Conservation (phyloP, 1,140 invertebrate genomes). For the Leptinotarsa lineolata region DNA sequence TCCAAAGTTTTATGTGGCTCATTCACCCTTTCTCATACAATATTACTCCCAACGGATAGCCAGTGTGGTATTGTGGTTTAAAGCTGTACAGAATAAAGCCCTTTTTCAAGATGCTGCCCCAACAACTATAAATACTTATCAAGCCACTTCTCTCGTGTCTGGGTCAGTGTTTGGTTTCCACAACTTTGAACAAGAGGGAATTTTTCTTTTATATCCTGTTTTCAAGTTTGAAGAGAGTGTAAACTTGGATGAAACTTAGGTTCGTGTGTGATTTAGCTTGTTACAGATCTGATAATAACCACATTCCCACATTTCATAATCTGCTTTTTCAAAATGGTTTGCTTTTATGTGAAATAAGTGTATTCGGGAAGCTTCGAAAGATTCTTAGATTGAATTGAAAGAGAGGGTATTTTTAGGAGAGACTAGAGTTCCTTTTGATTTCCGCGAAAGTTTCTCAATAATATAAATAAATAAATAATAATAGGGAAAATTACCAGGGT, state of each 20-base stretch:
- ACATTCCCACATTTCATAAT: no score
- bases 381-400: no score
- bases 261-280: no score
- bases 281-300: no score
- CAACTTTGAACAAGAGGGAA: background rate
- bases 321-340: no score
- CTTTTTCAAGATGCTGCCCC: conserved; percentile 29
- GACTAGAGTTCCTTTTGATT: no score
- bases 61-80: conserved; percentile 23
- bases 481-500: no score
- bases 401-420: no score
- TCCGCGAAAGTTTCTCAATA: no score
- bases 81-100: conserved; percentile 18
- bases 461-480: no score
- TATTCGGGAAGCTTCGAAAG: no score
- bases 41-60: conserved; percentile 28
- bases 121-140: conserved; percentile 35
- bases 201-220: background rate
- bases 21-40: conserved; percentile 19
- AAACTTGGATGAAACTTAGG: background rate
- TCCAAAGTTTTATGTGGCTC: conserved; percentile 3
- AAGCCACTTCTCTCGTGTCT: conserved; percentile 18
- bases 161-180: background rate
- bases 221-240: background rate
- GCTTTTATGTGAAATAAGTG: no score